Percentiles rank a stretch among this genome's conserved stretches.
Evolutionary conservation across 2,888 invertebrate species (phyloP).

Genomic region (Trissolcus japonicus): DNA sequence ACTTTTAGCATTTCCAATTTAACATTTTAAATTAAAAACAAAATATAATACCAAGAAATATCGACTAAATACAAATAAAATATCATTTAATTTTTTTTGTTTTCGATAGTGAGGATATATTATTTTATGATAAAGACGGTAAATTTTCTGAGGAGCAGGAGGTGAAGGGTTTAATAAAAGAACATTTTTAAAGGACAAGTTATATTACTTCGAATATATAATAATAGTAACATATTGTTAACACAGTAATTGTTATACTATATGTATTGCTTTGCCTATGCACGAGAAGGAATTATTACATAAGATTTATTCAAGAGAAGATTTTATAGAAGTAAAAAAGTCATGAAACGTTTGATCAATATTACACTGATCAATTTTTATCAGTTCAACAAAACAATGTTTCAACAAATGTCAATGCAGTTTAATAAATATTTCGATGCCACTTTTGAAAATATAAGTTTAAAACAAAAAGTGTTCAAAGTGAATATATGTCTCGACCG

Average conservation of each 20-base stretch:
- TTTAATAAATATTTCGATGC: no score
- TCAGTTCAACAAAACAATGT: slow-evolving; percentile 27
- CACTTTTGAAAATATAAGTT: no score
- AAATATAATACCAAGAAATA: no score
- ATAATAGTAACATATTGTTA: slow-evolving; percentile 55
- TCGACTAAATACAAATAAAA: no score
- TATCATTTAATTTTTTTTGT: no score
- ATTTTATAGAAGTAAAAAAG: slow-evolving; percentile 40
- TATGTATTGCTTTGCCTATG: slow-evolving; percentile 49
- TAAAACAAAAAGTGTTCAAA: no score
- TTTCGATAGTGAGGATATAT: neutral
- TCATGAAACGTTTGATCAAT: slow-evolving; percentile 30
- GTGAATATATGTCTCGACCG: no score
- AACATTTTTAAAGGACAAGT: slow-evolving; percentile 48
- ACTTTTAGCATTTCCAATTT: no score
- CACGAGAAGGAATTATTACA: slow-evolving; percentile 43
- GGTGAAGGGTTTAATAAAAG: slow-evolving; percentile 16
- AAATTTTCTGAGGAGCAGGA: neutral
- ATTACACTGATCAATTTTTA: slow-evolving; percentile 27
- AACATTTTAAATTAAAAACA: no score
- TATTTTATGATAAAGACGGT: no score
- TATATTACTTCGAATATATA: slow-evolving; percentile 55
- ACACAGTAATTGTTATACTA: slow-evolving; percentile 55
- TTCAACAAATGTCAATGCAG: slow-evolving; percentile 16
- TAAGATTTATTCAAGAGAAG: slow-evolving; percentile 48